Percentiles rank a stretch among this genome's conserved stretches.
phyloP scores from a whole-genome alignment of 2,113 vertebrate species.

The Myotis lucifugus region DNA sequence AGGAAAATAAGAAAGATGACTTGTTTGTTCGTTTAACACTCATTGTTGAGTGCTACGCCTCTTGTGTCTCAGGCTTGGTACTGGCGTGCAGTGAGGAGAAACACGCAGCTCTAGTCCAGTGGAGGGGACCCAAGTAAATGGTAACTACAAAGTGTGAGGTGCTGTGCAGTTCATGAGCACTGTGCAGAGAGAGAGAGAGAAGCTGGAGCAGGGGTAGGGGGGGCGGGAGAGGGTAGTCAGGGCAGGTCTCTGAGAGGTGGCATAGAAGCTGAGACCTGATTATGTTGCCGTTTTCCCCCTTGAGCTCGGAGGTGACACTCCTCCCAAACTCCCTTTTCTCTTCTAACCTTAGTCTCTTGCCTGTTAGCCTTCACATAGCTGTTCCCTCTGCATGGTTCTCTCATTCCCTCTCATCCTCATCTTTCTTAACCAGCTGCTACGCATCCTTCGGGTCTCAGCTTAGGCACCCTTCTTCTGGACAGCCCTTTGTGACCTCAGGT shows the following conservation, averaged over 20 bases:
- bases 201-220: background rate
- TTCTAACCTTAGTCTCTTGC: background rate
- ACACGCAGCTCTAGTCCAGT: background rate
- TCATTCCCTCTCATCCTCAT: background rate
- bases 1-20: background rate
- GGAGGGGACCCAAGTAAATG: background rate
- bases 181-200: accelerated
- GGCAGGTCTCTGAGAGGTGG: background rate
- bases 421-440: background rate
- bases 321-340: background rate
- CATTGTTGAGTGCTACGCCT: background rate
- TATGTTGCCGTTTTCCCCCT: accelerated
- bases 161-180: background rate
- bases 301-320: background rate
- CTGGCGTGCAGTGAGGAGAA: background rate
- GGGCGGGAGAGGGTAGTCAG: too few species aligned
- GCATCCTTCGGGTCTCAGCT: background rate
- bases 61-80: background rate
- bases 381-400: background rate
- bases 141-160: too few species aligned
- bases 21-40: background rate
- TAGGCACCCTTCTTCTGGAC: background rate
- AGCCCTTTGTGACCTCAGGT: background rate
- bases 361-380: background rate
- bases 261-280: background rate